Percentiles rank a stretch among this genome's conserved stretches.
These are phyloP conservation scores for Pecten maximus DNA, from an alignment of 2,888 invertebrate species.

Conservation along the genomic window DNA sequence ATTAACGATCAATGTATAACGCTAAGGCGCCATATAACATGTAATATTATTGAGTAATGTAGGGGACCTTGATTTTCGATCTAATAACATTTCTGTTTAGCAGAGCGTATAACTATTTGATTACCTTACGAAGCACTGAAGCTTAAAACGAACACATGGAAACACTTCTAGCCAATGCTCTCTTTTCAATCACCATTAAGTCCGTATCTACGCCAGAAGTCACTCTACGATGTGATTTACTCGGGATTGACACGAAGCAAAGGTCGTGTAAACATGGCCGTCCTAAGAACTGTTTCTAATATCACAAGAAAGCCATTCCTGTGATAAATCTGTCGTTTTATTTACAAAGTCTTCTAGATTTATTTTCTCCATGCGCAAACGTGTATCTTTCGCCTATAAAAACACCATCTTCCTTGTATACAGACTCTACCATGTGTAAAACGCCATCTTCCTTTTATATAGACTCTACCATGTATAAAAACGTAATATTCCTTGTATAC, in stretches of 20 bases:
- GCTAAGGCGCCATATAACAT: background rate
- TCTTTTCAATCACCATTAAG: background rate
- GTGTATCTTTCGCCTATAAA: background rate
- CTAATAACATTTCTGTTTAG: background rate
- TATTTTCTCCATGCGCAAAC: background rate
- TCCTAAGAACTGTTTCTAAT: background rate
- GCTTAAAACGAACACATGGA: constrained; percentile 26
- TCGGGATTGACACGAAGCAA: background rate
- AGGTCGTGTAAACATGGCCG: background rate
- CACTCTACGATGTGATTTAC: background rate
- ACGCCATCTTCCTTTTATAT: no score
- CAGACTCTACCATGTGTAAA: no score
- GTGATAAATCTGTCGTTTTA: background rate
- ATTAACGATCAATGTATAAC: background rate
- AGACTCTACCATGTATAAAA: no score
- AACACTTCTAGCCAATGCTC: background rate
- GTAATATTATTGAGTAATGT: background rate
- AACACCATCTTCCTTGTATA: no score
- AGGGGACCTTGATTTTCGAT: background rate
- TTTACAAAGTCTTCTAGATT: background rate
- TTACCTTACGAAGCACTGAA: constrained; percentile 5
- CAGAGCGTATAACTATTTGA: background rate
- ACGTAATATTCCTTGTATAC: no score
- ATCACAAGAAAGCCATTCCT: background rate
- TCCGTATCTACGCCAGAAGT: background rate